Base-by-base conservation (phyloP, 1,140 invertebrate genomes). In the Paraescarpia echinospica region DNA sequence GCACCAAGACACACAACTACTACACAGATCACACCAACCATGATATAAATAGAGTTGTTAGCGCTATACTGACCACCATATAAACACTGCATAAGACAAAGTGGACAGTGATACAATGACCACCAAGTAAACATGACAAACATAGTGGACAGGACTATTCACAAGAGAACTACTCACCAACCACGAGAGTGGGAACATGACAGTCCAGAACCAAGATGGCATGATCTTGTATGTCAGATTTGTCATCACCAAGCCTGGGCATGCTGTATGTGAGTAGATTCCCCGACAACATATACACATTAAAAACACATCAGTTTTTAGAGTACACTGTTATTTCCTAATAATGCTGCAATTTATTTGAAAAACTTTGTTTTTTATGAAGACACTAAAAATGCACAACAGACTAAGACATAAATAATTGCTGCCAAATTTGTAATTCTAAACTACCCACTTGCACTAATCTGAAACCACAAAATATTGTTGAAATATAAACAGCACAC, bases 201-300 rank as follows among this genome's bases (percentile, higher is more conserved):
- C 41, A 8, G 34, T 93, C 95, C 95, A 95, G 77, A 95, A 91
- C 94, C 94, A 95, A 9, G 93, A 35, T 41, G 94, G 94, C n/a
- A 95, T 92, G 35, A 95, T 95, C 14, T 94, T 94, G 89, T 93
- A 94, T 1, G 94, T 94, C 92, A 95, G 1, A 88, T 94, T 94
- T 1, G 95, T 94, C 94, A 95, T 94, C 33, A 95, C 95, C 35
- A 95, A 91, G 8, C 95, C 95, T 34, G 95, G 95, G 93, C 94
- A 95, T 4, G 94, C 93, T 2, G 92, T 91, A 41, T 94, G 94
- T 33, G 95, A 95, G 91, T 94, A 95, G 41, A 95, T 93, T 48
- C 93, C 93, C 95, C 95, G 93, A 12, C 94, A 94, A 92, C 34
- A 93, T 35, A 93, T 41, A 34, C 91, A 35, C 92, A 33, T 92